Evolutionary conservation across 2,797 vertebrate species (phyloP).

Genomic region (Emys orbicularis): DNA sequence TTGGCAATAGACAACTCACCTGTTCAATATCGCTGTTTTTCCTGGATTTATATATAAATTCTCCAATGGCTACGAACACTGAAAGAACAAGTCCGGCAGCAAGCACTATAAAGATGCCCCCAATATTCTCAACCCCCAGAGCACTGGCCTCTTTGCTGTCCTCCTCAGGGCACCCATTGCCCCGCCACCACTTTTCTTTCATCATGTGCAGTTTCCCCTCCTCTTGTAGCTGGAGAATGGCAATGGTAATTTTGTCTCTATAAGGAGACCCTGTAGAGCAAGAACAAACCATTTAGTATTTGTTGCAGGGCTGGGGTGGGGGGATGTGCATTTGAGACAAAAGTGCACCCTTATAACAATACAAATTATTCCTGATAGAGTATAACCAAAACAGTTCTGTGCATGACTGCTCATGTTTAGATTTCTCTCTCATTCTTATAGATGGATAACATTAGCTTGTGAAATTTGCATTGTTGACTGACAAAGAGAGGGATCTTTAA

Average conservation of each 20-base stretch:
- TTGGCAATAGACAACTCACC: constrained; percentile 82
- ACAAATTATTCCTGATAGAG: not conserved
- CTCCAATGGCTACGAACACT: constrained; percentile 97
- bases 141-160: constrained; percentile 98
- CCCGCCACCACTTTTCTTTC: constrained; percentile 99
- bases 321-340: not conserved
- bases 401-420: not conserved
- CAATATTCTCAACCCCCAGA: constrained; percentile 96
- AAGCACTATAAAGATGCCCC: constrained; percentile 98
- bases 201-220: constrained; percentile 99
- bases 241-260: constrained; percentile 97
- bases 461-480: not conserved
- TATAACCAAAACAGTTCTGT: not conserved
- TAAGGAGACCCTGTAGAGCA: constrained; percentile 92
- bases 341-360: not conserved
- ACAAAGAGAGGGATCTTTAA: not conserved
- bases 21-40: constrained; percentile 94
- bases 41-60: constrained; percentile 97
- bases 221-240: constrained; percentile 97
- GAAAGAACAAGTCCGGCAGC: constrained; percentile 97
- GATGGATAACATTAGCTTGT: not conserved
- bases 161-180: constrained; percentile 96
- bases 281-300: not conserved
- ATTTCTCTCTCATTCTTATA: not conserved
- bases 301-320: not conserved